A percentile compares a stretch with the other conserved stretches of the same genome.
phyloP scores from a whole-genome alignment of 2,888 invertebrate species.

The Pterostichus madidus region DNA sequence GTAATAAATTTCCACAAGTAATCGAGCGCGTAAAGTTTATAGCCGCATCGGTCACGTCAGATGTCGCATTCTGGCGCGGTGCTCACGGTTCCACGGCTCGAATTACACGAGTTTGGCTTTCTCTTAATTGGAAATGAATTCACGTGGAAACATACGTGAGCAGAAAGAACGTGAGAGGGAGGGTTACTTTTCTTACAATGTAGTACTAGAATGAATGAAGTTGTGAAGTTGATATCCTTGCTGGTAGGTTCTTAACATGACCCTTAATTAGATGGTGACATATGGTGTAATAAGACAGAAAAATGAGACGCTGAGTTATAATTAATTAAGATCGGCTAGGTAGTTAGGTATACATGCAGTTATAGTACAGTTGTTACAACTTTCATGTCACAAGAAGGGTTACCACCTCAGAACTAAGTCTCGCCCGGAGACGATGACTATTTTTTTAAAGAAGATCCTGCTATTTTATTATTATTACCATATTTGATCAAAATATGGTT shows the following conservation, averaged over 20 bases:
- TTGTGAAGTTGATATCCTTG: neutral
- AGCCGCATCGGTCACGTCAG: constrained; percentile 30
- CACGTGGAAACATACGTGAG: constrained; percentile 27
- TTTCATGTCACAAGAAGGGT: no score
- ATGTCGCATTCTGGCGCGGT: neutral
- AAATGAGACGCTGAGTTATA: no score
- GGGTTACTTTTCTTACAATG: neutral
- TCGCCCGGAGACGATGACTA: no score
- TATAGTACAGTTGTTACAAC: no score
- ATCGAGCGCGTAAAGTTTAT: constrained; percentile 41
- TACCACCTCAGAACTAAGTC: no score
- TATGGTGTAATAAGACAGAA: constrained; percentile 8
- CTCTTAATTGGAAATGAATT: constrained; percentile 52
- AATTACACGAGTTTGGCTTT: constrained; percentile 36
- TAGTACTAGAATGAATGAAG: neutral
- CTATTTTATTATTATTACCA: no score
- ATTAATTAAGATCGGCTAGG: no score
- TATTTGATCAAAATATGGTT: no score
- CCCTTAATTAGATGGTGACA: constrained; percentile 19
- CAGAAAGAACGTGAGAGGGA: neutral
- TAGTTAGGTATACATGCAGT: no score
- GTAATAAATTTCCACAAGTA: constrained; percentile 28
- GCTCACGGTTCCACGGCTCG: neutral
- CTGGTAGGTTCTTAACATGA: neutral
- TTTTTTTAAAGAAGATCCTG: no score